Percentiles rank a stretch among this genome's conserved stretches.
Conservation (phyloP, 2,113 vertebrate species). For the Channa argus region DNA sequence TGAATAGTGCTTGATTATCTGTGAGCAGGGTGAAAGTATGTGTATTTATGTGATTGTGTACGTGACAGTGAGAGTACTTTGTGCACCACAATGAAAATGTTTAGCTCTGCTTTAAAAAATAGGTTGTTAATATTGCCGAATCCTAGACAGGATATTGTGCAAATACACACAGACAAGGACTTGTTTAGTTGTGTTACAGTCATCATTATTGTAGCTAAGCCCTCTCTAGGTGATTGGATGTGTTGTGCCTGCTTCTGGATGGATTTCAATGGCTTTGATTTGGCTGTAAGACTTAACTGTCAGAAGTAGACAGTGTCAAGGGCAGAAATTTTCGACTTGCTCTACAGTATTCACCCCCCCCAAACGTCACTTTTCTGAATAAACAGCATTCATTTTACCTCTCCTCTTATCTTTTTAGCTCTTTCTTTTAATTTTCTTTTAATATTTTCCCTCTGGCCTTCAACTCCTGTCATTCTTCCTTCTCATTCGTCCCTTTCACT, state of each 20-base stretch:
- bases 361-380: constrained; percentile 42
- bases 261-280: constrained; percentile 64
- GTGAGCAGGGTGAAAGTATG: not conserved
- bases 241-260: constrained; percentile 36
- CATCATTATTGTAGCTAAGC: constrained; percentile 70
- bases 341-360: constrained; percentile 15
- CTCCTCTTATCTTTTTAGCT: constrained; percentile 7
- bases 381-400: constrained; percentile 43
- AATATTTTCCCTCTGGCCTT: constrained; percentile 45
- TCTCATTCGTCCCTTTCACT: constrained; percentile 36
- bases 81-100: constrained; percentile 10
- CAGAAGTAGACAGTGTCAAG: constrained; percentile 65
- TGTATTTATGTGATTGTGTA: not conserved
- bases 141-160: constrained; percentile 2
- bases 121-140: constrained; percentile 39
- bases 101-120: constrained; percentile 18
- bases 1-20: not conserved
- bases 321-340: constrained; percentile 39
- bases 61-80: not conserved
- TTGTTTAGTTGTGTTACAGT: constrained; percentile 75
- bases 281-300: constrained; percentile 66
- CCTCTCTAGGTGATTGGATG: constrained; percentile 43
- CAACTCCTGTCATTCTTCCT: constrained; percentile 24
- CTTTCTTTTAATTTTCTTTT: constrained; percentile 29
- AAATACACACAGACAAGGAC: constrained; percentile 58